Base-by-base conservation (phyloP, 2,888 invertebrate genomes). In the Spodoptera exigua region DNA sequence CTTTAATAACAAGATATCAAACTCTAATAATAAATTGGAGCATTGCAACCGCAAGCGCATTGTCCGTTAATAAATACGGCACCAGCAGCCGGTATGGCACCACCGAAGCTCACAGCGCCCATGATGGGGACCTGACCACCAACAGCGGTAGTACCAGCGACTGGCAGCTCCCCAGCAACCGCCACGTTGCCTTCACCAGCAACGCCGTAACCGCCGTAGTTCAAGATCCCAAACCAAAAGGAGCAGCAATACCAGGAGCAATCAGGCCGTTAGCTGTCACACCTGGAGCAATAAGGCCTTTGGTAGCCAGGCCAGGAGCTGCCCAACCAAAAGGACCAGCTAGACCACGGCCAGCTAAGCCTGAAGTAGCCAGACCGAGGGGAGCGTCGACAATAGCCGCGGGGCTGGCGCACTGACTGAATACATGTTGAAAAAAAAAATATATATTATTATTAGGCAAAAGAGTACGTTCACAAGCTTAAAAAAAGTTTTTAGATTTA, bases 31-130 rank as follows among this genome's bases (percentile, higher is more conserved):
- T 27, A 27, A 27, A 27, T 27, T 9, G 57, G 49, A 11, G 18
- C 14, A 10, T 47, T 47, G 21, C 65, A 65, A 9, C 62, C 62
- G 16, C 66, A 84, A 0, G 78, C 80, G 67, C 86, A 86, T 51
- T 77, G 72, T 7, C 86, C 86, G 39, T 79, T 58, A 59, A 88
- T 85, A 53, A 80, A 73, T 54, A 87, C 86, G n/a, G 76, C 53
- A 34, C 88, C 89, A 61, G 74, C 76, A 57, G 87, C 86, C 13
- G 79, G 74, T 5, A 87, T 80, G 18, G 61, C 53, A 3, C 88
- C 88, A 7, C 86, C 74, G 70, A 86, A 89, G 27, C 63, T 67
- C 13, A 87, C 85, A 39, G 79, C 75, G n/a, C 85, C 85, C 41
- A 82, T 61, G 58, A 86, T 79, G 27, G 86, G 83, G 37, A 88